Percentiles rank a stretch among this genome's conserved stretches.
Evolutionary conservation across 2,888 invertebrate species (phyloP).

Genomic region (Calliphora vomitoria): DNA sequence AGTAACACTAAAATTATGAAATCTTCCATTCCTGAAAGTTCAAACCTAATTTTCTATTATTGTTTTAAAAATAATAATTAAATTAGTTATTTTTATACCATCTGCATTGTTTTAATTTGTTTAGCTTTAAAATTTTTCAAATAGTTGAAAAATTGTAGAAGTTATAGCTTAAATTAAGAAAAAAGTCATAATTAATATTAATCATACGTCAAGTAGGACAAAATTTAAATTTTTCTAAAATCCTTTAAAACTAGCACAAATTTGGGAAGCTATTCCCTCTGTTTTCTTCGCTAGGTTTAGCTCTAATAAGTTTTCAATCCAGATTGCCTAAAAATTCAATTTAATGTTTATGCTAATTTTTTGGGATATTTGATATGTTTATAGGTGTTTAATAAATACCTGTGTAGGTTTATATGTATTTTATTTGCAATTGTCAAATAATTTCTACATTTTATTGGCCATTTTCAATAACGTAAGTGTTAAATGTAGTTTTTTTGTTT

Average conservation of each 20-base stretch:
- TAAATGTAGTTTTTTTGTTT: not conserved
- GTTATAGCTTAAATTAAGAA: not conserved
- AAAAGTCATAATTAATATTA: not conserved
- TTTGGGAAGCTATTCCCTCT: not conserved
- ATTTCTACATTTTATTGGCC: not conserved
- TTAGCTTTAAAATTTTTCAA: not conserved
- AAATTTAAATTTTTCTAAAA: not conserved
- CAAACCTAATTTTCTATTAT: no score
- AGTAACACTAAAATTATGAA: no score
- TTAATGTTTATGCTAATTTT: not conserved
- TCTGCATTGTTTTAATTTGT: not conserved
- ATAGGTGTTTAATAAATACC: not conserved
- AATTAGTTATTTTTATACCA: no score
- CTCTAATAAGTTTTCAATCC: not conserved
- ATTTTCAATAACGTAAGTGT: constrained; percentile 5
- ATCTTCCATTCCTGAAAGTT: no score
- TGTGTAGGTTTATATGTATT: not conserved
- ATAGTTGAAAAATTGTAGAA: not conserved
- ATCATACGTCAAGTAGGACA: not conserved
- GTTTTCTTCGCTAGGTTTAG: no score
- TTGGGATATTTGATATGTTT: not conserved
- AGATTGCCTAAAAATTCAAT: not conserved
- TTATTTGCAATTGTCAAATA: not conserved
- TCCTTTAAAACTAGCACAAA: not conserved
- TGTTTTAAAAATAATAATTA: no score